Evolutionary conservation across 2,113 vertebrate species (phyloP), one percentile per base, ranked within the genome.

Genomic region (Centropus unirufus): DNA sequence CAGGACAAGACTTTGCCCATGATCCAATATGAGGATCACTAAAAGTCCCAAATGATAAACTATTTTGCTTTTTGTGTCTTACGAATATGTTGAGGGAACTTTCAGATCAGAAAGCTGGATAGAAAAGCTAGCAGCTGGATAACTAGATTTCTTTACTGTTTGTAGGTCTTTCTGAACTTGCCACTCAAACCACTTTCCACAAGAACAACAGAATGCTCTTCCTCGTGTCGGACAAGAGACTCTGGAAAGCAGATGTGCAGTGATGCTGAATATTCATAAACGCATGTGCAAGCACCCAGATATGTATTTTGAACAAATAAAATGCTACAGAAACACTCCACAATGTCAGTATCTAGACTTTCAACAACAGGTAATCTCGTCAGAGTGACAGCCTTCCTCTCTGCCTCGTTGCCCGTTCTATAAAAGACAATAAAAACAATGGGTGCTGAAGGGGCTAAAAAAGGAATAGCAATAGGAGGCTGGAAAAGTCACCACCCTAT

Each of bases 171-270:
- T 30, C 57, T 69, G 57, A 86, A 51, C 30, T 75, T 79, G 36
- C 62, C 66, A 75, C 19, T 90, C 75, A 83, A 79, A 72, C 27
- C 12, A 66, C n/a, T 59, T 90, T 24, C 36, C 24, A 10, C 24
- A 63, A 46, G 19, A 72, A 54, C n/a, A 75, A 84, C 7, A 2
- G 19, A 68, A 27, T 36, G 17, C 27, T 67, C 19, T 29, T 66
- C 55, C 51, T 58, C 26, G 21, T 27, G 32, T 42, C 54, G 0
- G 0, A 46, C 58, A 70, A n/a, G 32, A 42, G 32, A 59, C 36
- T 32, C 19, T 24, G 49, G 47, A 83, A 83, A 19, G 1, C 5
- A 89, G 44, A 76, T 34, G 34, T 32, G 44, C 39, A 76, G 24
- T 30, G 57, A 85, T 18, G 23, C 11, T 68, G 29, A 85, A 58